Base-by-base conservation (phyloP, 2,888 invertebrate species). In the Alcis repandata region DNA sequence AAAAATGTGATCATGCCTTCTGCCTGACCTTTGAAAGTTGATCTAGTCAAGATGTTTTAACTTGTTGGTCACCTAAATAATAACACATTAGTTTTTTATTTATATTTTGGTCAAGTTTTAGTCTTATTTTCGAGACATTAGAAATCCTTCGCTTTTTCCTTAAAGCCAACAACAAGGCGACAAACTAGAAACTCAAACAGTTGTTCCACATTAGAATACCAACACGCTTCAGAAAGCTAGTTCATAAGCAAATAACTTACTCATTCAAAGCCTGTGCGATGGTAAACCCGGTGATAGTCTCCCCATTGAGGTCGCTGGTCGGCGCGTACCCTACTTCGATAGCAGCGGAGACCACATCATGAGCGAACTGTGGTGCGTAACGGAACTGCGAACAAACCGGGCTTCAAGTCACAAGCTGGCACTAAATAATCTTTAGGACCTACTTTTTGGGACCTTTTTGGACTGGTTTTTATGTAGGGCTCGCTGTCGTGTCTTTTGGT, bases 301-400 rank as follows among this genome's bases (percentile, higher is more conserved):
- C 94, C 1, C 96, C 96, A 73, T 96, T 96, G 15, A 96, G 88
- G 79, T 96, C 96, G 59, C 93, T 94, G 22, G 94, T 94, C 4
- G 95, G 91, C 0, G 95, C 94, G 72, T 94, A 95, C 0, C 95
- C 95, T 20, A 94, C 85, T 80, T 96, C 95, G 57, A 90, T 88
- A 0, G 94, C 95, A 0, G 95, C 96, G 1, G 92, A 84, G 4
- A 96, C 92, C 59, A 96, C 90, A 74, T 96, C 95, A 61, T 94
- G 89, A 0, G 95, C 94, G 38, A 96, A 91, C 60, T 90, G 87
- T 0, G 96, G 96, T 45, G 94, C 94, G 85, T 96, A 91, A 0
- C 94, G 94, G 82, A 96, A 96, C 87, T 95, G 89, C 33, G 43
- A 59, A 56, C 38, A 43, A 63, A 56, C 40, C 49, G 10, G 38